phyloP scores from a whole-genome alignment of 2,797 vertebrate species.

The Heterohyrax brucei region DNA sequence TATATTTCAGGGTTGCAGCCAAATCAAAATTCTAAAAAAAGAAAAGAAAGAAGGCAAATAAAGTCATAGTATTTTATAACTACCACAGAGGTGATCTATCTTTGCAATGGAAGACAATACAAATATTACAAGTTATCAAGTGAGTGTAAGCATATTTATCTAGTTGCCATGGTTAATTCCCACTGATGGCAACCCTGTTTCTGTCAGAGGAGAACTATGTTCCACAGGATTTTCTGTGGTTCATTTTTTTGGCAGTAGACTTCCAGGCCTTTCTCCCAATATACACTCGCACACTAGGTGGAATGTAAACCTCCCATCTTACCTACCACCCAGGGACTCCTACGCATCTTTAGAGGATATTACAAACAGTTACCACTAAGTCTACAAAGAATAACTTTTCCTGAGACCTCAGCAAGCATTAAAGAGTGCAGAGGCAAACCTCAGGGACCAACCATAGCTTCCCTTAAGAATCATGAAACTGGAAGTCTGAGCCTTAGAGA shows the following conservation, averaged over 20 bases:
- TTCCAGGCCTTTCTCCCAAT: not conserved
- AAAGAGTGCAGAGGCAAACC: constrained; percentile 38
- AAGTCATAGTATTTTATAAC: constrained; percentile 58
- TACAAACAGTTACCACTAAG: constrained; percentile 70
- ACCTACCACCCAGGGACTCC: not conserved
- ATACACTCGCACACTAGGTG: not conserved
- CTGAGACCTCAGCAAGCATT: constrained; percentile 26
- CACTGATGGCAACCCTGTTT: not conserved
- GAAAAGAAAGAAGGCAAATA: not conserved
- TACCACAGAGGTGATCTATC: constrained; percentile 40
- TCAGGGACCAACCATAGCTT: constrained; percentile 35
- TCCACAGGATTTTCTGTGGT: not conserved
- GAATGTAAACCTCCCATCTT: not conserved
- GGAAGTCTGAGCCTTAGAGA: not conserved
- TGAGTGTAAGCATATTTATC: constrained; percentile 18
- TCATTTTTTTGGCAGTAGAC: not conserved
- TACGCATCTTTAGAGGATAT: not conserved
- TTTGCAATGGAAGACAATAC: constrained; percentile 43
- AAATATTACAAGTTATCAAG: constrained; percentile 60
- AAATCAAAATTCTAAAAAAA: constrained; percentile 84
- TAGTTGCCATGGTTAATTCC: not conserved
- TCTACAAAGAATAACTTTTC: constrained; percentile 47
- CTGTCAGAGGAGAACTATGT: not conserved
- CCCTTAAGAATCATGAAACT: constrained; percentile 64
- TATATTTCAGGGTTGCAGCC: constrained; percentile 77